Conservation (phyloP, 2,888 invertebrate genomes). For the Prionchulus punctatus region DNA sequence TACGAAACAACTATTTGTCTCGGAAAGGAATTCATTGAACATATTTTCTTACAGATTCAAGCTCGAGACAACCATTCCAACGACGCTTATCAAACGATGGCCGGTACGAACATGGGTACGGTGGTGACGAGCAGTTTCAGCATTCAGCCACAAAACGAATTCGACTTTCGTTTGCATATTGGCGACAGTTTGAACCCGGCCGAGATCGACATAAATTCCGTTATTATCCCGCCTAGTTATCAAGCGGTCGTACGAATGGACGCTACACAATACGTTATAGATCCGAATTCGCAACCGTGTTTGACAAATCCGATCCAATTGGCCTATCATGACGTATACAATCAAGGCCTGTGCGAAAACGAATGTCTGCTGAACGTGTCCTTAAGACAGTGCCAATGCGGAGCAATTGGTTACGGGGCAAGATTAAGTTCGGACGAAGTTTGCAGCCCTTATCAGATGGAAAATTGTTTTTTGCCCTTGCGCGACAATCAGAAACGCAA, state of each 20-base stretch:
- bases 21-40: no score
- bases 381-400: background rate
- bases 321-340: background rate
- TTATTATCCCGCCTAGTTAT: background rate
- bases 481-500: background rate
- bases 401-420: background rate
- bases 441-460: background rate
- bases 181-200: background rate
- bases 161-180: background rate
- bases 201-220: background rate
- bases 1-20: no score
- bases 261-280: background rate
- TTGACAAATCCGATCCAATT: background rate
- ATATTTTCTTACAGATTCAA: no score
- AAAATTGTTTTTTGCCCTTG: background rate
- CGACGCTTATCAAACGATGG: no score
- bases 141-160: no score
- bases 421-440: background rate
- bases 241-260: background rate
- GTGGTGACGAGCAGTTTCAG: no score
- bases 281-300: background rate
- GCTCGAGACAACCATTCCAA: no score
- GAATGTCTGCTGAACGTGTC: background rate
- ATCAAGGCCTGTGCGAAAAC: background rate
- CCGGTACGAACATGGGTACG: no score